Base-by-base conservation (phyloP, 2,113 vertebrate genomes). In the Dolichallabes microphthalmus region DNA sequence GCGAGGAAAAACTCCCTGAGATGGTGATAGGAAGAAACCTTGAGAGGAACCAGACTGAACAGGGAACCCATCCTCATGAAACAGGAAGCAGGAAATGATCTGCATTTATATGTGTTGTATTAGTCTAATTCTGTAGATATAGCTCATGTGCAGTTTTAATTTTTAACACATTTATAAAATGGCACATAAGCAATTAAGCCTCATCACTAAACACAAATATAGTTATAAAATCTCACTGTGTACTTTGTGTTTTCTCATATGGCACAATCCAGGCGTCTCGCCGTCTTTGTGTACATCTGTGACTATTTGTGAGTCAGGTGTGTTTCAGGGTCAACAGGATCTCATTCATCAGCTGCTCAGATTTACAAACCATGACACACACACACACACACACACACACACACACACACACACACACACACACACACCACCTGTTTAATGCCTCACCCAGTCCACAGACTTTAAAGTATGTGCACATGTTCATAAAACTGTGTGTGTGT, bases 321-420 rank as follows among this genome's bases (percentile, higher is more conserved):
- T 52, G 80, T 30, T 19, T 66, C 25, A 82, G 61, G 15, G 39
- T 60, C 55, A 58, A 79, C 76, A 58, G 76, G 55, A 79, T 79
- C 76, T 79, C 15, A 79, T 79, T 60, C 76, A 79, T 79, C 76
- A 79, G 55, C 76, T 79, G 53, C 79, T 76, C 60, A 83, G 68
- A 79, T 64, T 80, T 53, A 76, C 50, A 83, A 73, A 80, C 76
- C 58, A 50, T 87, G 80, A 87, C 61, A 85, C 83, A 81, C 39
- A 76, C 76, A 84, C 77, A 71, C 71, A 85, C 69, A 87, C 61
- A 86, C 61, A 58, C 58, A 75, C 86, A 74, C 64, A 80, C 76
- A 85, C 75, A 85, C 83, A 83, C 82, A 83, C 82, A 83, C 82
- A 83, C 77, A 80, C n/a, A 60, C 63, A 76, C 17, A 87, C 82